Evolutionary conservation across 2,888 invertebrate species (phyloP), one percentile per base, ranked within the genome.

Genomic region (Endotricha flammealis): DNA sequence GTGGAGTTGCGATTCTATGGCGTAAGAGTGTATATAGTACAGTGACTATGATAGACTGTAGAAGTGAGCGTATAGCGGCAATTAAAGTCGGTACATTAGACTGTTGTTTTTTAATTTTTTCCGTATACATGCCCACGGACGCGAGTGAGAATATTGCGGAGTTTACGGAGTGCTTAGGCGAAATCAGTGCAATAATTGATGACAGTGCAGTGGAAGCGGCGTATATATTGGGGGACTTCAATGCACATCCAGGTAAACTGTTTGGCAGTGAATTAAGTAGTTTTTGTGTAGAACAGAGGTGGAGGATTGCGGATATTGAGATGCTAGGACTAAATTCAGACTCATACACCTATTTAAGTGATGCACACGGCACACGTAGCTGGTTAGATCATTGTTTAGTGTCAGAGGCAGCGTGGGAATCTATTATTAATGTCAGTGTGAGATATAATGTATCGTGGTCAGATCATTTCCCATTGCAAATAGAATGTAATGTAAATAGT

Each of bases 81-180:
- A 25, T 25, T 10, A 25, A 25, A 10, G 11, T 25, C 2, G 10
- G 10, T 4, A 3, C 11, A 25, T n/a, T 14, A 7, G 35, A 43
- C 7, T 12, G 39, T 1, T 10, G 7, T 4, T 10, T 48, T 3
- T 7, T 50, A 12, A 36, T 51, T 5, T 40, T 55, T 16, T 38
- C 32, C 7, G 46, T 50, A 6, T 53, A 53, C 12, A 50, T 53
- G 53, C 56, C 53, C n/a, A 48, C 46, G 0, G 41, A 45, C 6
- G 24, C 24, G 6, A 22, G 5, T 5, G 50, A 54, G 3, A 50
- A 53, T 24, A 12, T 54, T 5, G 9, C 29, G 0, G 45, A 49
- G 17, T 52, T 42, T 29, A 47, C 44, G 0, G 38, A 50, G 8
- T 49, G 49, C 27, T 27, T 53, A 4, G 34, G 44, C 29, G 38